Conservation (phyloP, 1,140 invertebrate species). For the Nasonia vitripennis region DNA sequence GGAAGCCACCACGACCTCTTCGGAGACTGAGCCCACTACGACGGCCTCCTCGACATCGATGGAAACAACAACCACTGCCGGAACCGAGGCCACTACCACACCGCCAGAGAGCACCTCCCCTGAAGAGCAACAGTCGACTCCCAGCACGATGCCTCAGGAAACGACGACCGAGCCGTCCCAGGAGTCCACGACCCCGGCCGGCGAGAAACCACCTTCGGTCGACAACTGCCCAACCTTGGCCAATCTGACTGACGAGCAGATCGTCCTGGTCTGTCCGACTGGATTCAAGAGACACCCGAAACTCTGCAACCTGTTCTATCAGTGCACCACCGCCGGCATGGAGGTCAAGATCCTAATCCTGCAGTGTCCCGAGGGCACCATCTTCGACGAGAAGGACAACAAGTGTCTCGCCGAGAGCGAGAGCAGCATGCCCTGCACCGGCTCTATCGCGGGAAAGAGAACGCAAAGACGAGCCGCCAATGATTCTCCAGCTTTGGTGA, state of each 20-base stretch:
- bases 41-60: constrained; percentile 25
- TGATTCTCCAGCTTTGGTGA: constrained; percentile 28
- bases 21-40: constrained; percentile 41
- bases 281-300: constrained; percentile 89
- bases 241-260: constrained; percentile 78
- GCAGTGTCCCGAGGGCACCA: constrained; percentile 84
- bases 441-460: constrained; percentile 50
- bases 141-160: constrained; percentile 38
- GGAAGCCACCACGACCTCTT: constrained; percentile 49
- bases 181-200: constrained; percentile 51
- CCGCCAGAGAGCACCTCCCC: background rate
- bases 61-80: constrained; percentile 23
- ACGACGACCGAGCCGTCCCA: constrained; percentile 13
- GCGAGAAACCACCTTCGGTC: constrained; percentile 21
- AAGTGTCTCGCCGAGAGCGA: constrained; percentile 81
- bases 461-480: constrained; percentile 22
- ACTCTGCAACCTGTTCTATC: constrained; percentile 89
- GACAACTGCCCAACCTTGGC: constrained; percentile 60
- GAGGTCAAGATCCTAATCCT: constrained; percentile 84
- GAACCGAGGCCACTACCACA: constrained; percentile 47
- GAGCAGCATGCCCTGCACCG: constrained; percentile 77
- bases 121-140: constrained; percentile 44
- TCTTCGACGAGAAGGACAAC: constrained; percentile 83
- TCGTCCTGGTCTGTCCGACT: constrained; percentile 84
- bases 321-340: constrained; percentile 82